Evolutionary conservation across 2,888 invertebrate species (phyloP).

Genomic region (Epistrophe eligans): DNA sequence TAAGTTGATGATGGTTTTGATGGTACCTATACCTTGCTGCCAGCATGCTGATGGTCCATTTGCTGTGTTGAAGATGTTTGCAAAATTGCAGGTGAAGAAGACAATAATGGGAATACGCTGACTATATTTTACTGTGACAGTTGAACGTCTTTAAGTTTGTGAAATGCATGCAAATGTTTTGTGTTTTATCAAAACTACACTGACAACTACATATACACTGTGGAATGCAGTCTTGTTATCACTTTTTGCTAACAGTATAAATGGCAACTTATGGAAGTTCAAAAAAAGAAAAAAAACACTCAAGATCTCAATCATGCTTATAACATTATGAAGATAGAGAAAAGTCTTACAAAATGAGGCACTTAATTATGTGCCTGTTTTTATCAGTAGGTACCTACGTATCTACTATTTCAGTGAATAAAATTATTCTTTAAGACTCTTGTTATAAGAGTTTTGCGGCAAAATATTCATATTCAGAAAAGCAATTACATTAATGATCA

Average conservation of each 20-base stretch:
- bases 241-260: conserved; percentile 9
- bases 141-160: conserved; percentile 47
- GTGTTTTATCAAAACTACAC: neutral
- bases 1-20: conserved; percentile 35
- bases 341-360: neutral
- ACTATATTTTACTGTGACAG: conserved; percentile 35
- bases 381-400: neutral
- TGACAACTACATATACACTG: neutral
- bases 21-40: neutral
- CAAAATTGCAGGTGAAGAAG: conserved; percentile 24
- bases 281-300: neutral
- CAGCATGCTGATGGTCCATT: conserved; percentile 36
- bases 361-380: neutral
- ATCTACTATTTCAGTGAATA: neutral
- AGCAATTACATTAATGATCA: too few relatives aligned
- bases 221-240: conserved; percentile 50
- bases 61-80: neutral
- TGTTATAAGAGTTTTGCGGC: too few relatives aligned
- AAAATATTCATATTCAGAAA: too few relatives aligned
- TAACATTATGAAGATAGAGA: neutral
- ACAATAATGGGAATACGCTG: conserved; percentile 42
- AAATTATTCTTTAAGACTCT: neutral
- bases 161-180: conserved; percentile 47
- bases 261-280: neutral
- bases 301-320: conserved; percentile 6